These are phyloP conservation scores for Bombus affinis DNA, from an alignment of 1,140 invertebrate species.

Conservation along the genomic window DNA sequence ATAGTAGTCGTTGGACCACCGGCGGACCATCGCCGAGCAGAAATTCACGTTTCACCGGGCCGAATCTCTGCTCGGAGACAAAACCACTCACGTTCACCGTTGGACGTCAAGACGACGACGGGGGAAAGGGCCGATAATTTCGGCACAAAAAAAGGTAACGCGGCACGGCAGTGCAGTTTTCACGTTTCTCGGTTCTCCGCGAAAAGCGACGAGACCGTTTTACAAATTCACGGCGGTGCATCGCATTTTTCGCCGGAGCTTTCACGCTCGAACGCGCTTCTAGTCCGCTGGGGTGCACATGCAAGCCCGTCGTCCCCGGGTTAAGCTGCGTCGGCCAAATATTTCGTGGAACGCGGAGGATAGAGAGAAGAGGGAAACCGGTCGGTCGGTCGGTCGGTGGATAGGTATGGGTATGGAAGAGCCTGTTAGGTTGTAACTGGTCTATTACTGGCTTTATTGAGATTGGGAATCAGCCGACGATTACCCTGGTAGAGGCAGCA, in stretches of 20 bases:
- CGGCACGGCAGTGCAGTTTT: neutral
- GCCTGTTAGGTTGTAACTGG: slow-evolving; percentile 47
- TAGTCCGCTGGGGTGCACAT: neutral
- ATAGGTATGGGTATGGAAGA: slow-evolving; percentile 3
- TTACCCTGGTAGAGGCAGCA: slow-evolving; percentile 2
- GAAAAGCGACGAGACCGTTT: slow-evolving; percentile 10
- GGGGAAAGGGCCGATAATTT: slow-evolving; percentile 21
- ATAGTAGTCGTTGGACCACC: neutral
- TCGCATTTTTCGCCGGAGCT: slow-evolving; percentile 24
- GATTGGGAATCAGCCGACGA: slow-evolving; percentile 55
- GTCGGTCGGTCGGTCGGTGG: neutral
- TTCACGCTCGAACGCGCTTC: slow-evolving; percentile 33
- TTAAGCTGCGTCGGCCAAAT: slow-evolving; percentile 39
- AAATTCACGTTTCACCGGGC: slow-evolving; percentile 43
- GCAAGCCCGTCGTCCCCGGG: neutral
- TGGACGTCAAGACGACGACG: slow-evolving; percentile 27
- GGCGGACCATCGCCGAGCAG: slow-evolving; percentile 26
- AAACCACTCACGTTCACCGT: slow-evolving; percentile 29
- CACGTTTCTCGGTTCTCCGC: slow-evolving; percentile 11
- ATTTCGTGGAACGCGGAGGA: slow-evolving; percentile 12
- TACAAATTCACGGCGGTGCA: slow-evolving; percentile 38
- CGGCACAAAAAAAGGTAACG: neutral
- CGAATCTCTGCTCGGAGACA: slow-evolving; percentile 21
- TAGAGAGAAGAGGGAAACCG: neutral
- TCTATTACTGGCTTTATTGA: slow-evolving; percentile 60